Base-by-base conservation (phyloP, 2,888 invertebrate species). In the Lithophane semibrunnea region DNA sequence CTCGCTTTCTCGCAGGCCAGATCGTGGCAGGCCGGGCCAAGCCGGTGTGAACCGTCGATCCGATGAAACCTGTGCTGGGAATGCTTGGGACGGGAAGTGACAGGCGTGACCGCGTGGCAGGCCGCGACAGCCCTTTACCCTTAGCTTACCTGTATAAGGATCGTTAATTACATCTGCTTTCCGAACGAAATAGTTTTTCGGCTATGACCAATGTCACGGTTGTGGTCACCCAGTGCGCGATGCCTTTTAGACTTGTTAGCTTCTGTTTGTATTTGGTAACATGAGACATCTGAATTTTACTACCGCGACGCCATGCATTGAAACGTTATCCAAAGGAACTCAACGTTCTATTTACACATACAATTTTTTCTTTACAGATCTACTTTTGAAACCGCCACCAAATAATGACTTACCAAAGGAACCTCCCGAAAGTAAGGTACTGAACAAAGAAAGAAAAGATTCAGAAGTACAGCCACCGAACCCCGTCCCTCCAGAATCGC, bases 401-500 rank as follows among this genome's bases (percentile, higher is more conserved):
- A 88, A 90, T 63, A 87, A 81, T 70, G 90, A 89, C 70, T 83
- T 85, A 70, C 86, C 80, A 68, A 81, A 91, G 44, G 88, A 88
- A 58, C 73, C 71, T 9, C 79, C 81, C 13, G 80, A 87, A 29
- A 75, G 3, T 54, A 83, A 89, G 12, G 85, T 87, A 76, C 47
- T 88, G 60, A 84, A 88, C 5, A 91, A 91, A 63, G 90, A 93
- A 4, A 87, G 89, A 16, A 94, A 94, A 86, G 95, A 97, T 84
- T 97, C 97, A 0, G 95, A 94, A 90, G 91, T 95, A 7, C 94
- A 96, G 84, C 96, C 97, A 0, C 96, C 97, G 0, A 96, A 97
- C 80, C 96, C 96, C 0, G 92, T 96, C 0, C 95, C 96, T n/a
- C 96, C 96, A 3, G 95, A 96, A 81, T 92, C 94, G 0, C 93